Percentiles rank a stretch among this genome's conserved stretches.
These are phyloP conservation scores for Danio kyathit DNA, from an alignment of 2,797 vertebrate genomes.

Conservation along the genomic window DNA sequence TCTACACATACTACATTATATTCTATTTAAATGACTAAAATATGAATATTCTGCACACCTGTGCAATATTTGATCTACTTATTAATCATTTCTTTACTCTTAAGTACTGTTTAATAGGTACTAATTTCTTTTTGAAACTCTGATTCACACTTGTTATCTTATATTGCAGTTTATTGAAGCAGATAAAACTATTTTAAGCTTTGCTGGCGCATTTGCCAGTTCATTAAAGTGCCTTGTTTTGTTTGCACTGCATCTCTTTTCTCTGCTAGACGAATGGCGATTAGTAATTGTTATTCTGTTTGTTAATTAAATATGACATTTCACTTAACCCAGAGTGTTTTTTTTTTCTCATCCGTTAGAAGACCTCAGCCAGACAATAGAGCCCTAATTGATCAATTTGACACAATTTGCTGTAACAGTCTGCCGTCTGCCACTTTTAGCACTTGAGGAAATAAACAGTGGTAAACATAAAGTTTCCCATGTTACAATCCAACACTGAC, in stretches of 20 bases:
- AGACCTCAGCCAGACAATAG: background rate
- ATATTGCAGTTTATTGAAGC: background rate
- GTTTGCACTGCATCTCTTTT: background rate
- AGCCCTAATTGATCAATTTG: background rate
- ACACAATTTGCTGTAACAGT: background rate
- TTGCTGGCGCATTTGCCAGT: background rate
- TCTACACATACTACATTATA: no score
- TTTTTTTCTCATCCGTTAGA: background rate
- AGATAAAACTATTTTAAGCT: no score
- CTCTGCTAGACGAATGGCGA: background rate
- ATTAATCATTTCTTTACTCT: no score
- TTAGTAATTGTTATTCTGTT: conserved; percentile 1
- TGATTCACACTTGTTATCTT: background rate
- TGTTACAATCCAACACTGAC: conserved; percentile 21
- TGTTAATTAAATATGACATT: conserved; percentile 30
- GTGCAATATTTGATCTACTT: background rate
- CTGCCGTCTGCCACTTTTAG: conserved; percentile 14
- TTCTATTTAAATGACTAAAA: no score
- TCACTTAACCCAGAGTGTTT: background rate
- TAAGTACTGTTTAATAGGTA: no score
- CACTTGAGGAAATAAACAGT: conserved; percentile 25
- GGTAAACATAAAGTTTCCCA: conserved; percentile 2
- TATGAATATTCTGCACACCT: no score
- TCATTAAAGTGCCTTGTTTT: background rate
- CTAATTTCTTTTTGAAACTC: background rate